Base-by-base conservation (phyloP, 1,140 invertebrate genomes). In the Drosophila funebris region DNA sequence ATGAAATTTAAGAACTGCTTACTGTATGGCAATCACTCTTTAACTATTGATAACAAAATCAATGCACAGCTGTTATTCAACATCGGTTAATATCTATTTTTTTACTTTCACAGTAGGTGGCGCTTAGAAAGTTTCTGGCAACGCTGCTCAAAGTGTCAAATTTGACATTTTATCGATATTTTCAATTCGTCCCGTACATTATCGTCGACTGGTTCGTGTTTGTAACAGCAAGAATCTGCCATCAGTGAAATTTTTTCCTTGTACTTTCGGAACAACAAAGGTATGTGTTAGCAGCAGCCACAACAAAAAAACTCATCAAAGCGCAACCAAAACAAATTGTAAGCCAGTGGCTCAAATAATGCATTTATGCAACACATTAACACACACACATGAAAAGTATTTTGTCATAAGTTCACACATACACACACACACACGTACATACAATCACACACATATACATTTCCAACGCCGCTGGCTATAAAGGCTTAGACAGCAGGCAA, bases 211-310 rank as follows among this genome's bases (percentile, higher is more conserved):
- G 33, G 52, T 66, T 71, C 61, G 70, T 54, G 70, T 53, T 73
- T 50, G 71, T 84, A 80, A 85, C 60, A 75, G 80, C 70, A 44
- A 78, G 43, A 68, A 71, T 75, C 71, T 48, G 33, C 43, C 52
- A 58, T 64, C 81, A 84, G 80, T 84, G 76, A 82, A 87, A 85
- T 88, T 63, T 87, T 87, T 82, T 75, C 74, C 67, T 82, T 73
- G 67, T 78, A 87, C 75, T 88, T 74, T 87, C 71, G 75, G 56
- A 82, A 76, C 75, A 82, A 88, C 82, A 87, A 82, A 87, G 82
- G 82, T 87, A 87, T 87, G 82, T 87, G 80, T 84, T 72, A 48
- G 37, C 50, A 56, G 43, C 44, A 50, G 27, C 20, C 50, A 52
- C 46, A 69, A 64, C 46, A 46, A 46, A 48, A 61, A 63, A 37